These are phyloP conservation scores for Solenopsis invicta DNA, from an alignment of 1,140 invertebrate species.

Conservation along the genomic window DNA sequence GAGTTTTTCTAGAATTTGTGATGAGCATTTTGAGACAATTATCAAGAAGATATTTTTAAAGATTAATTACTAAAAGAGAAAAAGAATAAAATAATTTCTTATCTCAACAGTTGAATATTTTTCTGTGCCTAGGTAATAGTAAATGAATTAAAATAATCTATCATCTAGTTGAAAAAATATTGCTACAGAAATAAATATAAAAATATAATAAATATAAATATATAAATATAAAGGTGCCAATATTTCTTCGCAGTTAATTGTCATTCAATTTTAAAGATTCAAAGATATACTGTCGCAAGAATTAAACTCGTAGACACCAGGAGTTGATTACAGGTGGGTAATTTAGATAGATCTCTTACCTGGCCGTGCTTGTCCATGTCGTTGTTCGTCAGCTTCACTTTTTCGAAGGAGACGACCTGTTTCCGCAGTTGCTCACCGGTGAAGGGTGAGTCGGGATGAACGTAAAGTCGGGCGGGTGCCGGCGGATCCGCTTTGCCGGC, in stretches of 20 bases:
- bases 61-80: too few species aligned
- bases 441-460: slow-evolving; percentile 99
- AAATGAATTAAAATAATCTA: too few species aligned
- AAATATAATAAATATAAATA: not conserved
- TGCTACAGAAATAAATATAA: not conserved
- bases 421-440: slow-evolving; percentile 97
- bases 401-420: slow-evolving; percentile 99
- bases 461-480: slow-evolving; percentile 96
- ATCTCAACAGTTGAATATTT: too few species aligned
- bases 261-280: not conserved
- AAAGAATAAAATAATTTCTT: too few species aligned
- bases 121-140: too few species aligned
- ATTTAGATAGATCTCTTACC: slow-evolving; percentile 89
- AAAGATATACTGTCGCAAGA: not conserved
- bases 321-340: not conserved
- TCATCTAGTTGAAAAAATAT: too few species aligned
- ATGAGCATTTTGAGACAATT: too few species aligned
- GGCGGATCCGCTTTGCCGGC: slow-evolving; percentile 99
- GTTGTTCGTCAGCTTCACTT: slow-evolving; percentile 99
- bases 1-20: too few species aligned
- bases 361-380: slow-evolving; percentile 99
- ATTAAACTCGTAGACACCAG: not conserved
- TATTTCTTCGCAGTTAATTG: slow-evolving; percentile 3
- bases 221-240: not conserved
- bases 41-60: too few species aligned